Conservation (phyloP, 1,140 invertebrate genomes). For the Saccostrea echinata region DNA sequence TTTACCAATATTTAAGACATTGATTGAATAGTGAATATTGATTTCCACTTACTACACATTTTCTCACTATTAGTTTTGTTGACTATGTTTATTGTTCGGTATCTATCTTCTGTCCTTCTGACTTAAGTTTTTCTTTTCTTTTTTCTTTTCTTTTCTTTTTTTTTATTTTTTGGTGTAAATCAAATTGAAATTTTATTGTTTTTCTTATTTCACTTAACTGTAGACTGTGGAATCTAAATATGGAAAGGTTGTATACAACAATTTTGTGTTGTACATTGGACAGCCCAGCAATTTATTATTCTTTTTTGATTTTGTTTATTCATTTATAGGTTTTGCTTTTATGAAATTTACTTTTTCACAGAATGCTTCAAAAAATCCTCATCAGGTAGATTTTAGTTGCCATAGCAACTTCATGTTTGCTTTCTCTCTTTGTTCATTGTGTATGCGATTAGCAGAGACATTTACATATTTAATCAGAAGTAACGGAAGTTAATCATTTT, state of each 20-base stretch:
- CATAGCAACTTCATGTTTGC: constrained; percentile 12
- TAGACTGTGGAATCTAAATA: constrained; percentile 20
- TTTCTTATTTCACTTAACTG: not conserved
- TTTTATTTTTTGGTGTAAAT: no score
- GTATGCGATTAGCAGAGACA: not conserved
- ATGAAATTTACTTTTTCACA: constrained; percentile 23
- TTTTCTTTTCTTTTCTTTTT: not conserved
- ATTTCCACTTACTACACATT: no score
- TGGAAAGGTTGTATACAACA: constrained; percentile 1
- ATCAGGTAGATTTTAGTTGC: constrained; percentile 13
- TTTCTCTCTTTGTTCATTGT: not conserved
- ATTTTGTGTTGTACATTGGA: not conserved
- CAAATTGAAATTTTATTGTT: not conserved
- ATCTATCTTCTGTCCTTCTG: not conserved
- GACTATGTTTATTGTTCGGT: not conserved
- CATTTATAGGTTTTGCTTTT: not conserved
- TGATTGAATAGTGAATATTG: no score
- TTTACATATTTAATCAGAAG: not conserved
- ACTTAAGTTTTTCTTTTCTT: not conserved
- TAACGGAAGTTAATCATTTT: not conserved
- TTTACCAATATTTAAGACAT: no score
- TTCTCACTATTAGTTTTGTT: no score
- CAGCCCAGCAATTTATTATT: not conserved
- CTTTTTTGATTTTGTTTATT: not conserved
- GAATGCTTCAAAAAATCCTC: constrained; percentile 19